Evolutionary conservation across 2,797 vertebrate species (phyloP), one percentile per base, ranked within the genome.

Genomic region (Pitangus sulphuratus): DNA sequence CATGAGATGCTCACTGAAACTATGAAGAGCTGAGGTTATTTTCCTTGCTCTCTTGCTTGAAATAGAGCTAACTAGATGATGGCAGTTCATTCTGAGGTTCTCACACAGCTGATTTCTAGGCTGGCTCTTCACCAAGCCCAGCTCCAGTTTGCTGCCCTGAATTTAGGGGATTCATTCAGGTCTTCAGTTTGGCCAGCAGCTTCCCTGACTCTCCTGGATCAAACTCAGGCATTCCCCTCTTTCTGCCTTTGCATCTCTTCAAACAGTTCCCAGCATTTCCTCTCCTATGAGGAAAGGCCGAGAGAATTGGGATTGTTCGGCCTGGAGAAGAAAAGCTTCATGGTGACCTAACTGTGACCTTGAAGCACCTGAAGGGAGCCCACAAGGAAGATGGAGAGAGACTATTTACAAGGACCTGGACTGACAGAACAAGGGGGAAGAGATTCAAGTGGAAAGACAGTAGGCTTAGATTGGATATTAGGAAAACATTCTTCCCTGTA

Each of bases 21-120:
- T 45, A 44, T 45, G 45, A 93, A 79, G 79, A 79, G 69, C 66
- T 79, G 53, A 39, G 33, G 62, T 79, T 82, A 53, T 84, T 94
- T 86, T 47, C 58, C 58, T 91, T 79, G 61, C 60, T 86, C 26
- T 90, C 40, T 76, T 74, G 20, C 56, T n/a, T 91, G 74, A 90
- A 95, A 89, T 16, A 96, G 87, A 93, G 61, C 24, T 76, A 53
- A 19, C 9, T 37, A 47, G 61, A 42, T 1, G 15, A 53, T 77
- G 57, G 12, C 51, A 44, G 62, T 20, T 92, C 68, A 28, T 77
- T 70, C 44, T 74, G 87, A 91, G 57, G 15, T 30, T 69, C 75
- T 91, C 65, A 44, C 47, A 58, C 19, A 56, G 39, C 35, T 87
- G 78, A 66, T 83, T 85, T 93, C 53, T 88, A 42, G 77, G 56